A percentile compares a stretch with the other conserved stretches of the same genome.
phyloP scores from a whole-genome alignment of 2,888 invertebrate species.

The Tribolium freemani region DNA sequence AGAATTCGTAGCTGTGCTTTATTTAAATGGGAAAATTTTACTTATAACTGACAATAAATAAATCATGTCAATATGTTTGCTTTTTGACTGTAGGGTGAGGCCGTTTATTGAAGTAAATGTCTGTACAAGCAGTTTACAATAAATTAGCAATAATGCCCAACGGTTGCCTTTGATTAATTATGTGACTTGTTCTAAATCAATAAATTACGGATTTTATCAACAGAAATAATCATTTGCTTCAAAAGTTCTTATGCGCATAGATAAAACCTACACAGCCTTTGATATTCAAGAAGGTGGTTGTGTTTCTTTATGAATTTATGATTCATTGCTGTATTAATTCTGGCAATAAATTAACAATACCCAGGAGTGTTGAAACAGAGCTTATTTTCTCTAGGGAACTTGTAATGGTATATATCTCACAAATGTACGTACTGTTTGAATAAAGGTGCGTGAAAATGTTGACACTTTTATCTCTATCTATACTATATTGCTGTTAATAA shows the following conservation, averaged over 20 bases:
- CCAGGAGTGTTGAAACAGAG: conserved; percentile 56
- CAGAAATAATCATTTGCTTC: conserved; percentile 5
- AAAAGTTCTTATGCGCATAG: neutral
- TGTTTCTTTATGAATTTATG: conserved; percentile 28
- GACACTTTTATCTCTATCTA: conserved; percentile 41
- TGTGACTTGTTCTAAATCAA: conserved; percentile 23
- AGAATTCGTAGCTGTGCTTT: no score
- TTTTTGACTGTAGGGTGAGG: conserved; percentile 32
- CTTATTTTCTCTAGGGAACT: conserved; percentile 62
- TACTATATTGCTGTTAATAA: conserved; percentile 24
- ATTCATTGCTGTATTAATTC: conserved; percentile 43
- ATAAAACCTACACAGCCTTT: conserved; percentile 27
- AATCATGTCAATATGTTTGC: conserved; percentile 7
- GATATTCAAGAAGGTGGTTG: conserved; percentile 1
- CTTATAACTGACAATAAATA: conserved; percentile 2
- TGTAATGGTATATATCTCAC: conserved; percentile 52
- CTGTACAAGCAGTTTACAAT: neutral
- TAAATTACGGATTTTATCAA: conserved; percentile 31
- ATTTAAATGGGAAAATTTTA: no score
- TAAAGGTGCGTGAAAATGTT: conserved; percentile 42
- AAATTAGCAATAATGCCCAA: conserved; percentile 22
- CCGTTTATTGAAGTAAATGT: conserved; percentile 1
- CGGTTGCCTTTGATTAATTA: conserved; percentile 26
- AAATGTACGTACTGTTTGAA: conserved; percentile 41
- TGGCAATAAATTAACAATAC: conserved; percentile 44